A percentile compares a stretch with the other conserved stretches of the same genome.
phyloP scores from a whole-genome alignment of 2,113 vertebrate genomes.

The Semnornis frantzii region DNA sequence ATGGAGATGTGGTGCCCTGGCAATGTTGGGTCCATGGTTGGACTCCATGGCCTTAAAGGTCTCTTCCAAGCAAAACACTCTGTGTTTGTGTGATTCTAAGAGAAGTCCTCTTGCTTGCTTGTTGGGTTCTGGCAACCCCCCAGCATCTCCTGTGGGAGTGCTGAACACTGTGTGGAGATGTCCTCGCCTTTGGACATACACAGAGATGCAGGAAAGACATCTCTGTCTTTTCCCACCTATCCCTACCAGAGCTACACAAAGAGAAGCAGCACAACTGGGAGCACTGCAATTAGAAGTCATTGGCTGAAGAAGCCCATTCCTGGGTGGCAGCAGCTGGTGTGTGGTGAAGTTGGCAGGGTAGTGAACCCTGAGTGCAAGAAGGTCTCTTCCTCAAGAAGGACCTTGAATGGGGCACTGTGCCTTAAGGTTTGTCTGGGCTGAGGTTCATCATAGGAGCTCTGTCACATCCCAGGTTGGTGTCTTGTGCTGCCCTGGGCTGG shows the following conservation, averaged over 20 bases:
- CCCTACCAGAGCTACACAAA: not conserved
- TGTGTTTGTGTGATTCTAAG: not conserved
- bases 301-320: not conserved
- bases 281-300: not conserved
- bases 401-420: rapidly evolving
- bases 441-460: not conserved
- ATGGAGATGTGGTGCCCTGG: too few species aligned
- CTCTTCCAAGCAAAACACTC: too few species aligned
- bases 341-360: not conserved
- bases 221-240: not conserved
- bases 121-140: not conserved
- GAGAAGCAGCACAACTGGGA: not conserved
- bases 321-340: not conserved
- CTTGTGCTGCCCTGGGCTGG: not conserved
- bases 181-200: not conserved
- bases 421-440: not conserved
- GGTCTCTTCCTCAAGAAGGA: not conserved
- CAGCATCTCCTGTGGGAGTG: not conserved
- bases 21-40: too few species aligned
- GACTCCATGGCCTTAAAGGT: too few species aligned
- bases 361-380: not conserved
- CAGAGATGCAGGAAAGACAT: not conserved
- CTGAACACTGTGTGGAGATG: not conserved
- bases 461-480: not conserved
- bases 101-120: not conserved